These are phyloP conservation scores for Lomographa bimaculata DNA, from an alignment of 2,888 invertebrate genomes.

Conservation along the genomic window DNA sequence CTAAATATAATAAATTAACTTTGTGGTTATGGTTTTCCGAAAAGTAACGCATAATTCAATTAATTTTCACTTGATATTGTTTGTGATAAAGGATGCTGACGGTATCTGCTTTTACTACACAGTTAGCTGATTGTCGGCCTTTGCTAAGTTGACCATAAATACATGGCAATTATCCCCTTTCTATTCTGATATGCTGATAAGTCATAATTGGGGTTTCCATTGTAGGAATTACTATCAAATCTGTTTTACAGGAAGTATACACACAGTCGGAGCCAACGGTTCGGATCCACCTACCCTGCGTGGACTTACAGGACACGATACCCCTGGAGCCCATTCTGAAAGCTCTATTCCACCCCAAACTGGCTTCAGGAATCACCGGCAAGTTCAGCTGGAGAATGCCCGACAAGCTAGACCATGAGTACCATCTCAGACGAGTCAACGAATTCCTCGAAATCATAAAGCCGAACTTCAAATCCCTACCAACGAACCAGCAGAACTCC, in stretches of 20 bases:
- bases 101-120: no score
- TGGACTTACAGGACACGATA: slow-evolving; percentile 61
- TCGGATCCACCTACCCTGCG: slow-evolving; percentile 65
- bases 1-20: no score
- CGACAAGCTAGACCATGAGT: slow-evolving; percentile 70
- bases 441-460: slow-evolving; percentile 62
- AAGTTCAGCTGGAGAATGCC: slow-evolving; percentile 70
- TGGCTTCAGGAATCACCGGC: slow-evolving; percentile 59
- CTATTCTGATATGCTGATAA: no score
- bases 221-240: slow-evolving; percentile 8
- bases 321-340: slow-evolving; percentile 56
- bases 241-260: slow-evolving; percentile 55
- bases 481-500: slow-evolving; percentile 67
- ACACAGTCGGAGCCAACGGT: slow-evolving; percentile 51
- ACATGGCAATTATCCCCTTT: no score
- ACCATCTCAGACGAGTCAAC: slow-evolving; percentile 66
- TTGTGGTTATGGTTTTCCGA: no score
- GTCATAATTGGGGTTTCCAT: no score
- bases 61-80: no score
- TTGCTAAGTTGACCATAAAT: no score
- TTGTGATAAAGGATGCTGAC: no score
- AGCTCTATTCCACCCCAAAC: slow-evolving; percentile 58
- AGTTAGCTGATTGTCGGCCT: no score
- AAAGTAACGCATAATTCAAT: no score
- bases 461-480: slow-evolving; percentile 57